Base-by-base conservation (phyloP, 2,797 vertebrate species). In the Crypturellus tataupa region DNA sequence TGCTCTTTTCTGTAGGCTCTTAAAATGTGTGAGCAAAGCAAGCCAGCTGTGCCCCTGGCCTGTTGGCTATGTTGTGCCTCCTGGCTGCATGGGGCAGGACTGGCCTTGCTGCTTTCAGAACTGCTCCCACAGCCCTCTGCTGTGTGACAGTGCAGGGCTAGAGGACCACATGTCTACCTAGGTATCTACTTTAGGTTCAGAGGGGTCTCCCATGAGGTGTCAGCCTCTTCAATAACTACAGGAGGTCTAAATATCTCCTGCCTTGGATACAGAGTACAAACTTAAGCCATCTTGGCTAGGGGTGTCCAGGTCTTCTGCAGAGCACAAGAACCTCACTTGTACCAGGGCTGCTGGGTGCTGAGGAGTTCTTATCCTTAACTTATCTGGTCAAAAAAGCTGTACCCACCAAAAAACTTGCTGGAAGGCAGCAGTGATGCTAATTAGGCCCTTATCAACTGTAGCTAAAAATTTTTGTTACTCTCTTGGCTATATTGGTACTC, bases 391-490 rank as follows among this genome's bases (percentile, higher is more conserved):
- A 56, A 64, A 94, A 64, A 94, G 44, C 56, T 75, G 40, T 70
- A 73, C 21, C 46, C n/a, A 59, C 24, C 12, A 72, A 60, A 69
- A 40, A 7, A 17, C 17, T 40, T 46, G 23, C 8, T 67, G 37
- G 56, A 77, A 82, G 73, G 59, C 6, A 53, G 18, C 6, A 88
- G 51, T 68, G 51, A 68, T 5, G 16, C 12, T 31, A 17, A 46
- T 31, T 8, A 20, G 51, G 25, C 80, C 24, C 20, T 5, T 81
- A 82, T 87, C 62, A 72, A 72, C 75, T 47, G 35, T 68, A 70
- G 89, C 75, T 90, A 85, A 88, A 90, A 94, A 40, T 67, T 10
- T 24, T 77, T 73, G 75, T 73, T 95, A 42, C 14, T 42, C 40
- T 40, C 40, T 42, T 42, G 40, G 85, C 71, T 94, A 80, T 42